Base-by-base conservation (phyloP, 2,888 invertebrate genomes). In the Atherix ibis region DNA sequence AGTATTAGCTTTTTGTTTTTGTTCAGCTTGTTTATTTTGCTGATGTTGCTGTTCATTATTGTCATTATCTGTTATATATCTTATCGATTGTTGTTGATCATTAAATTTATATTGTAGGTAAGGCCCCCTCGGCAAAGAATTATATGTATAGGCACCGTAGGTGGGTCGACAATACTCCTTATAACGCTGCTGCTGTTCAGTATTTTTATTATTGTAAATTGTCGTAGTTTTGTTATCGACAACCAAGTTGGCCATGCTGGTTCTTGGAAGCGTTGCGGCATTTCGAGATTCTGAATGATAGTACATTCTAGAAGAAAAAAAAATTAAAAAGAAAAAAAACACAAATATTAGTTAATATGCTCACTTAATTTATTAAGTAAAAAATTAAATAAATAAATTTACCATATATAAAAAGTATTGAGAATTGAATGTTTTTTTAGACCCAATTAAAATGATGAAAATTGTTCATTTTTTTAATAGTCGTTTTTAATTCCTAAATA, bases 101-200 rank as follows among this genome's bases (percentile, higher is more conserved):
- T 44, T 42, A 40, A 40, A 38, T 45, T 46, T 46, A 40, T 45
- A 46, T 43, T 45, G 46, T 41, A 46, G 40, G 40, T 46, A 46
- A 45, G 46, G 46, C 43, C 46, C 46, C 40, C 46, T 43, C 39
- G 44, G 46, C 37, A 43, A 41, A 36, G 42, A 40, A 37, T 39
- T 43, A 38, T 39, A 36, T 36, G 36, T 39, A 41, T 44, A 46
- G 44, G 46, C 44, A 46, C 44, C 44, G 33, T 44, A 46, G 42
- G 46, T 44, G 42, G 44, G 41, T 42, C 41, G 43, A 36, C 32
- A 33, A 29, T 17, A 28, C 29, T 37, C 37, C 35, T 35, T 37
- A 28, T 26, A n/a, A 29, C 28, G 27, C 25, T 16, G 25, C 25
- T 18, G 26, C 29, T 24, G 13, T 27, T 16, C 12, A 26, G 31